Evolutionary conservation across 2,113 vertebrate genomes (phyloP).

Genomic region (Isichthys henryi): DNA sequence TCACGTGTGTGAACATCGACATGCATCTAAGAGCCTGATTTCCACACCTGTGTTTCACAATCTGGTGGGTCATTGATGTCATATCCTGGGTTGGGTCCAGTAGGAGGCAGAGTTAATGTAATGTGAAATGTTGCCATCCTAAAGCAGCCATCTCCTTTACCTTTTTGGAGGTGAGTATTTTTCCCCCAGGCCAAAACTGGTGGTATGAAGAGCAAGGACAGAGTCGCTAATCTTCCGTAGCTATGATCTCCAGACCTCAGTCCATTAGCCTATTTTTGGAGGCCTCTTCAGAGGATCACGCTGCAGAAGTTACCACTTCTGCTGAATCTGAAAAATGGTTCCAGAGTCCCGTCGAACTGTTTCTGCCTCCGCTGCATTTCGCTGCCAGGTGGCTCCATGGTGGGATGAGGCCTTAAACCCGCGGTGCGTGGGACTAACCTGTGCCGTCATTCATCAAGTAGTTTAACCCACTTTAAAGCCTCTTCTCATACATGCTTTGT

Average conservation of each 20-base stretch:
- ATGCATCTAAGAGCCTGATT: neutral
- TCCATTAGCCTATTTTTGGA: neutral
- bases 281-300: neutral
- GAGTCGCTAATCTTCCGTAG: neutral
- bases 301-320: neutral
- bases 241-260: neutral
- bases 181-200: slow-evolving; percentile 35
- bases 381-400: neutral
- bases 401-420: neutral
- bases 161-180: neutral
- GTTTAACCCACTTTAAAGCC: neutral
- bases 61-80: neutral
- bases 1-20: neutral
- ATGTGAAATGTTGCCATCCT: neutral
- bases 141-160: neutral
- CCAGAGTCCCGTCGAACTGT: neutral
- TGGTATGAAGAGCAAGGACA: slow-evolving; percentile 15
- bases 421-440: neutral
- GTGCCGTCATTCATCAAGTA: neutral
- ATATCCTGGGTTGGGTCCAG: neutral
- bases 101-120: neutral
- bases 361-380: neutral
- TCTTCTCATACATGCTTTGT: neutral
- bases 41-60: neutral
- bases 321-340: neutral